Conservation (phyloP, 2,797 vertebrate genomes). For the Calcarius lapponicus region DNA sequence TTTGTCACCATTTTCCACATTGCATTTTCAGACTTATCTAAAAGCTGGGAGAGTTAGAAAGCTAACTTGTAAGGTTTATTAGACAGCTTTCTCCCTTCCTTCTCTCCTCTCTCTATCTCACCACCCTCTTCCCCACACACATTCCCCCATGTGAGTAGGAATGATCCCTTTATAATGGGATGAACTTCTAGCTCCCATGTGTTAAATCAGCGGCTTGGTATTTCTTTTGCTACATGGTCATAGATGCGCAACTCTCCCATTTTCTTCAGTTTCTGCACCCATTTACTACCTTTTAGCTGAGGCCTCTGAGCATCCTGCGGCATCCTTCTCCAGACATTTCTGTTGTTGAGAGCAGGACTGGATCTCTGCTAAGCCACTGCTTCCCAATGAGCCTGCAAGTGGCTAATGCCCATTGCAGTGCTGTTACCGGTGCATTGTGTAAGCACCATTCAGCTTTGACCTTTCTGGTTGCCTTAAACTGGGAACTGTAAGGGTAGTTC, state of each 20-base stretch:
- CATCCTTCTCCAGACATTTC: background rate
- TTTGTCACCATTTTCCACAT: background rate
- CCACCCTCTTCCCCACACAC: rapidly evolving
- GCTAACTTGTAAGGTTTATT: rapidly evolving
- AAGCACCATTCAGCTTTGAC: background rate
- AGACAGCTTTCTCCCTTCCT: background rate
- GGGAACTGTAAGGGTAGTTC: background rate
- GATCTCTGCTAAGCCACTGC: rapidly evolving
- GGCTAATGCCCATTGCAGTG: rapidly evolving
- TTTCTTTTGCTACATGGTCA: background rate
- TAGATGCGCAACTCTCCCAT: background rate
- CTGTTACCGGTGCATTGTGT: background rate
- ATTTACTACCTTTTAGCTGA: background rate
- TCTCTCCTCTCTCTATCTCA: background rate
- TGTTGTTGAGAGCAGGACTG: background rate
- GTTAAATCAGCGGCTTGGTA: rapidly evolving
- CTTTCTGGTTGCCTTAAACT: background rate
- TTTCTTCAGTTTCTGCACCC: background rate
- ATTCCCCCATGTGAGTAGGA: rapidly evolving
- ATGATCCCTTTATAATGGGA: background rate
- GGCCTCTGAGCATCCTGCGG: background rate
- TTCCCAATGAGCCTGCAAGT: background rate
- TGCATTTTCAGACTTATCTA: background rate
- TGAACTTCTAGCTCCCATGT: background rate
- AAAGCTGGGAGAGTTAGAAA: background rate